Base-by-base conservation (phyloP, 2,888 invertebrate genomes). In the Allacma fusca region DNA sequence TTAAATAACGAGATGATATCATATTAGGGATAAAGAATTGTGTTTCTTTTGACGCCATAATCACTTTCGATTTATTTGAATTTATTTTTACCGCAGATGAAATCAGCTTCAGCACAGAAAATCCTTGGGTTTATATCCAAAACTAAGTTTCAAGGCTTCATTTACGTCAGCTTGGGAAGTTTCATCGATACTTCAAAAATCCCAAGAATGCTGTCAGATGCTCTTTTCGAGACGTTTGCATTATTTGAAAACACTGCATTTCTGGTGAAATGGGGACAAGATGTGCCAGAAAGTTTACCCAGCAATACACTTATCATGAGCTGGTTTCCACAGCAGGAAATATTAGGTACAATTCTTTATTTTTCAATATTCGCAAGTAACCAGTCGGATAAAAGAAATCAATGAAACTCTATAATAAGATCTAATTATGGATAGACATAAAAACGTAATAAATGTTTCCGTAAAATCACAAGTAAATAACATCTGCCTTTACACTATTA, bases 251-350 rank as follows among this genome's bases (percentile, higher is more conserved):
- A 43, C 4, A 62, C 79, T 12, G 70, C 79, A 71, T 82, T 82
- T 62, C 21, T 82, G 13, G 80, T 79, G 82, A 80, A 80, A 50
- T 82, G 82, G 81, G 76, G 80, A n/a, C 80, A 78, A 29, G 64
- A 28, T 16, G 64, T 74, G 59, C 82, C 82, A 0, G n/a, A 50
- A 87, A 88, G 74, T 89, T 89, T 82, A 16, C 82, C 85, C 5
- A 69, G 74, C 23, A 85, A 84, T 65, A 76, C 84, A n/a, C 82
- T 81, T 75, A 82, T 83, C 79, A 80, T 78, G 19, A 83, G 82
- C 50, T 85, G 82, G 82, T 71, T 81, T 23, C 79, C 81, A 1
- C 82, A 82, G 72, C 78, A 82, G 40, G 75, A 78, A 57, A 28
- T 81, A 16, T 64, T 79, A 13, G 77, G 80, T 81, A 57, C 4